Conservation (phyloP, 2,888 invertebrate species). For the Diarsia dahlii region DNA sequence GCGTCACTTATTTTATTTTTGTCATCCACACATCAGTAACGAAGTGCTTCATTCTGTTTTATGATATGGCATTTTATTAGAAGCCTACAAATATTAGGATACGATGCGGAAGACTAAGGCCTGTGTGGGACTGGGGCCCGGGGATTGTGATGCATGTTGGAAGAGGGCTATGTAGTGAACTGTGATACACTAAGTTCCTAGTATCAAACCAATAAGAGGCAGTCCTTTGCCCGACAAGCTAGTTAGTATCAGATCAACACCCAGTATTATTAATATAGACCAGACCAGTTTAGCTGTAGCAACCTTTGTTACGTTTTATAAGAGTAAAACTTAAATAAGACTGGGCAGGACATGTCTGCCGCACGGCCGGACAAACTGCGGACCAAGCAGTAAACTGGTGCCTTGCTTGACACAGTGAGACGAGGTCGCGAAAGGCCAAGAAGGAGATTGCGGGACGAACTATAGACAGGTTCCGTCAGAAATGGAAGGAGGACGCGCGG, state of each 20-base stretch:
- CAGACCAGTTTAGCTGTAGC: neutral
- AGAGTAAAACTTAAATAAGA: no score
- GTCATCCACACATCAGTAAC: slow-evolving; percentile 44
- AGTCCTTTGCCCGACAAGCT: neutral
- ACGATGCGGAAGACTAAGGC: neutral
- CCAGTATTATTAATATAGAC: neutral
- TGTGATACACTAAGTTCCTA: neutral
- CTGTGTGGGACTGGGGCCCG: no score
- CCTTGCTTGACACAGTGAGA: no score
- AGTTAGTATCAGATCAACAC: neutral
- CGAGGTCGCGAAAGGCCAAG: no score
- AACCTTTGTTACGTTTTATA: no score
- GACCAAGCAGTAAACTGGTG: no score
- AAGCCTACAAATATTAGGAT: neutral
- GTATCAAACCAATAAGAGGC: neutral
- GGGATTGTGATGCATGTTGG: neutral
- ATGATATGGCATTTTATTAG: slow-evolving; percentile 6
- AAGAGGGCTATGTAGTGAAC: neutral
- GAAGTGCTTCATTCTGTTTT: slow-evolving; percentile 36
- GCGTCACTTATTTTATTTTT: slow-evolving; percentile 39
- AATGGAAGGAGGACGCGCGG: no score
- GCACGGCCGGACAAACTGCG: no score
- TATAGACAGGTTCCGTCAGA: no score
- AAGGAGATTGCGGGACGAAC: no score
- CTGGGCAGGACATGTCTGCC: no score